These are phyloP conservation scores for Limnodromus scolopaceus DNA, from an alignment of 2,797 vertebrate species.

Conservation along the genomic window DNA sequence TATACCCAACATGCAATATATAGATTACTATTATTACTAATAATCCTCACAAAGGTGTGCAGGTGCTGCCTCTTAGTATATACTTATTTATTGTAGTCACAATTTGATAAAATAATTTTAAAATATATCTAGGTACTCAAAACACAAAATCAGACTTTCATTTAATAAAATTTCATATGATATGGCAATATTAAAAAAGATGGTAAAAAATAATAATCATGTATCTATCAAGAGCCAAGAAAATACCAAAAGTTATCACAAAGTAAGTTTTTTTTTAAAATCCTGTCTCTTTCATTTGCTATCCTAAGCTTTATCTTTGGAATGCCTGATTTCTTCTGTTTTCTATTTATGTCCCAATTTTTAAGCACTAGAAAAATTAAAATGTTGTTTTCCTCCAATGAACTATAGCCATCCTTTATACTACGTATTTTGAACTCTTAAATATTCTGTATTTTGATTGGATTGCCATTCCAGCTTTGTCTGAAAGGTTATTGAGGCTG, in stretches of 20 bases:
- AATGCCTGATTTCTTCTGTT: background rate
- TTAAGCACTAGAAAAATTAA: background rate
- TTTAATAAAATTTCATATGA: background rate
- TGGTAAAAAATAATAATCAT: background rate
- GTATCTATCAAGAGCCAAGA: background rate
- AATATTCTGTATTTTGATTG: constrained; percentile 57
- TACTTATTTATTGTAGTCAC: background rate
- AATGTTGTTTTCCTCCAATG: background rate
- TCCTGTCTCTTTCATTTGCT: background rate
- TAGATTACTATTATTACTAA: background rate
- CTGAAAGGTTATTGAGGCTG: constrained; percentile 61
- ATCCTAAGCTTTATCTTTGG: background rate
- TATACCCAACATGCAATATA: background rate
- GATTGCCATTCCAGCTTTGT: constrained; percentile 44
- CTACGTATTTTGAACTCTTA: constrained; percentile 7
- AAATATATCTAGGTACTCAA: background rate
- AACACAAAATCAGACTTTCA: background rate
- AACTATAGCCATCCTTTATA: background rate
- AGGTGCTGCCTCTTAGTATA: background rate
- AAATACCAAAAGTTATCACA: background rate
- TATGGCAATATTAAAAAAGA: background rate
- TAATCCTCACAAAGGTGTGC: background rate
- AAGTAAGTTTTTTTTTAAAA: background rate
- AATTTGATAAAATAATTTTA: background rate
- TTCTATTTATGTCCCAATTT: background rate